A percentile compares a stretch with the other conserved stretches of the same genome.
phyloP scores from a whole-genome alignment of 2,113 vertebrate genomes.

The Himantopus leucocephalus region DNA sequence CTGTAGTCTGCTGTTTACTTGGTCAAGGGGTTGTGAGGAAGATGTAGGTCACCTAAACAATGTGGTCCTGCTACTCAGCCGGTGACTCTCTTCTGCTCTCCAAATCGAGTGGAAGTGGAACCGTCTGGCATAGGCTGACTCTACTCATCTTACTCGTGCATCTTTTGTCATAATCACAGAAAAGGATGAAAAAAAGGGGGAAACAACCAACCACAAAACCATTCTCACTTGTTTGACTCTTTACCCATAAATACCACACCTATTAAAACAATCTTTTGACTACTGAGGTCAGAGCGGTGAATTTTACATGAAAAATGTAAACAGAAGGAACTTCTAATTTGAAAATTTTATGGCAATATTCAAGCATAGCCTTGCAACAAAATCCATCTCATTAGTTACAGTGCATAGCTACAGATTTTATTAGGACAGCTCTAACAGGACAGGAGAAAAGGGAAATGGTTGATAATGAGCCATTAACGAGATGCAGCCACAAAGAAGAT shows the following conservation, averaged over 20 bases:
- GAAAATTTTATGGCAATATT: not conserved
- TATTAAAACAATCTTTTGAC: not conserved
- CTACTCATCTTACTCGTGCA: not conserved
- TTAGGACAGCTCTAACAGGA: not conserved
- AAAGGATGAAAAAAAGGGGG: not conserved
- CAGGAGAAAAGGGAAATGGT: not conserved
- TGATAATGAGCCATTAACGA: not conserved
- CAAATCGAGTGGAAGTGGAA: not conserved
- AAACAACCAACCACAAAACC: not conserved
- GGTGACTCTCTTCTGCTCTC: not conserved
- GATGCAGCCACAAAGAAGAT: slow-evolving; percentile 10
- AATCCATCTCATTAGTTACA: not conserved
- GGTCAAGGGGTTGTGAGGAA: not conserved
- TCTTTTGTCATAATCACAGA: not conserved
- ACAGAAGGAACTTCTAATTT: not conserved
- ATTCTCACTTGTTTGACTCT: not conserved
- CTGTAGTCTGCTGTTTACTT: not conserved
- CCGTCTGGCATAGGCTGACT: not conserved
- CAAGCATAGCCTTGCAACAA: not conserved
- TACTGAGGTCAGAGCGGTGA: not conserved
- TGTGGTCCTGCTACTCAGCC: not conserved
- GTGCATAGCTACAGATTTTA: not conserved
- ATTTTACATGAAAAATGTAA: not conserved
- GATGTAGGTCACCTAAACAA: not conserved
- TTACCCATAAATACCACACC: not conserved